These are phyloP conservation scores for Sinotaia quadrata DNA, from an alignment of 2,888 invertebrate species.

Conservation along the genomic window DNA sequence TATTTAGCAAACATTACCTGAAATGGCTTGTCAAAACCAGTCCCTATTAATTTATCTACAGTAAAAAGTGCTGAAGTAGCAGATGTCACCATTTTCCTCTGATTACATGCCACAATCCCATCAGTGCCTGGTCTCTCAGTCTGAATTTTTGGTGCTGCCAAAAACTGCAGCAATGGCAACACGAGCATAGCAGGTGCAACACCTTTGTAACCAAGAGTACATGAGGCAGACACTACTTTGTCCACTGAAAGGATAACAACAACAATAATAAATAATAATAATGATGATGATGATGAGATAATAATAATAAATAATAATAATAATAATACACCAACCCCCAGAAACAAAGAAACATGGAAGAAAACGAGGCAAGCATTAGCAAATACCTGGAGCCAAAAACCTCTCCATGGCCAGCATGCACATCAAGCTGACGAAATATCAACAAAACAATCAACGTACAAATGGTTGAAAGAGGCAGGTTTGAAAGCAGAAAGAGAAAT, in stretches of 20 bases:
- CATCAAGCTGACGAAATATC: too few relatives aligned
- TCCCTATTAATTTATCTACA: not conserved
- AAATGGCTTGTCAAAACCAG: not conserved
- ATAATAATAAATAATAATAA: not conserved
- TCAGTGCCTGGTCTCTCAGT: not conserved
- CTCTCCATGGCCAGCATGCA: too few relatives aligned
- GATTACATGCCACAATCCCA: not conserved
- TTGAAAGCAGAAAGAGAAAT: too few relatives aligned
- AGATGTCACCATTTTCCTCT: constrained; percentile 1
- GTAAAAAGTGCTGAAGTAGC: not conserved
- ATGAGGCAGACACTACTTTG: not conserved
- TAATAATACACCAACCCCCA: not conserved
- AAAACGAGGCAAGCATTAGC: too few relatives aligned
- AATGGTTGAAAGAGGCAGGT: too few relatives aligned
- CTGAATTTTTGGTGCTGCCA: not conserved
- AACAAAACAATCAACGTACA: too few relatives aligned
- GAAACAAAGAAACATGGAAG: not conserved
- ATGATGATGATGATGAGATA: not conserved
- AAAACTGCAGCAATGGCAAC: constrained; percentile 36
- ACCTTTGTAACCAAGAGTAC: not conserved
- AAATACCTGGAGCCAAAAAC: too few relatives aligned
- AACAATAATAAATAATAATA: not conserved
- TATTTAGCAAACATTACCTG: not conserved
- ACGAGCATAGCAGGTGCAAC: constrained; percentile 25
- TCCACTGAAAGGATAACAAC: not conserved